Evolutionary conservation across 2,888 invertebrate genomes (phyloP), one percentile per base, ranked within the genome.

Genomic region (Sisyra nigra): DNA sequence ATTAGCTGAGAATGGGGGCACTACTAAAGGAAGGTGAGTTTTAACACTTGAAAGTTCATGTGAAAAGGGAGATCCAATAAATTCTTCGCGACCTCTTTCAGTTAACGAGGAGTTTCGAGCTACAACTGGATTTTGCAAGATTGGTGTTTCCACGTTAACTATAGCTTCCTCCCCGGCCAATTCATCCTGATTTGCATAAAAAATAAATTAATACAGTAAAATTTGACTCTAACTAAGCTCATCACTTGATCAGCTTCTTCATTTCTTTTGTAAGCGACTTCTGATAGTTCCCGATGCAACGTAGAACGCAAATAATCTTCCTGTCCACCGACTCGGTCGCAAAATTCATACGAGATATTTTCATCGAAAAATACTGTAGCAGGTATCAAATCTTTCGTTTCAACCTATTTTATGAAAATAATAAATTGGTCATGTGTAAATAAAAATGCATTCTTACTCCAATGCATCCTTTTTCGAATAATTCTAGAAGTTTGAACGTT

Each of bases 311-410:
- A 31, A 34, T 41, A 41, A 19, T 41, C 41, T 34, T 41, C 41
- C 13, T 30, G 34, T 3, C 41, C 41, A 34, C 41, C 41, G 5
- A 41, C n/a, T n/a, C 41, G 33, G n/a, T 41, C 41, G 19, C 41
- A 41, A 31, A 34, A 41, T 8, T 41, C 41, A 18, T 41, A 41
- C 2, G 15, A 30, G n/a, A 31, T 31, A 13, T 10, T 14, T 5
- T 31, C 31, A 31, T 40, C 40, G 9, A 30, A 40, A 14, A 40
- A 40, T 7, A 15, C 13, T 8, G 29, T 13, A 14, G 10, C 7
- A 18, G 37, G 37, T 3, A 37, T 19, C 7, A 37, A n/a, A 2
- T 37, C 37, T 37, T 17, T 17, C n/a, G 19, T 14, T 14, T 14
- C 17, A 8, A 35, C 14, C 35, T 35, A n/a, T 11, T 14, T n/a